phyloP scores from a whole-genome alignment of 2,888 invertebrate genomes.

The Ptychoptera contaminata region DNA sequence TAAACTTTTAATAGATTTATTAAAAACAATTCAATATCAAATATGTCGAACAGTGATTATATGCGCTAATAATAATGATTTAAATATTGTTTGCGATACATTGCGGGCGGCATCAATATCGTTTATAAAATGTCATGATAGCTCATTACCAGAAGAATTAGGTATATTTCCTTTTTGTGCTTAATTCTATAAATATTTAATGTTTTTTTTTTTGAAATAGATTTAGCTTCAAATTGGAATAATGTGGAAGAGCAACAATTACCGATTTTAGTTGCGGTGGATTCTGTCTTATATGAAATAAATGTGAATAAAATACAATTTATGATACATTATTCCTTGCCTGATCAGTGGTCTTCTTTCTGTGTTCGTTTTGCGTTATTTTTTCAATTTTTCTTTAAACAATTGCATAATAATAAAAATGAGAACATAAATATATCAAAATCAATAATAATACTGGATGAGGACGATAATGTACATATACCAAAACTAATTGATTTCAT shows the following conservation, averaged over 20 bases:
- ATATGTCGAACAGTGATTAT: conserved; percentile 42
- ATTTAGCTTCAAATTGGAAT: conserved; percentile 7
- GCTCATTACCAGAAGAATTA: conserved; percentile 8
- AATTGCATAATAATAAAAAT: not conserved
- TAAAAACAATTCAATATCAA: conserved; percentile 31
- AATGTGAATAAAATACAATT: conserved; percentile 46
- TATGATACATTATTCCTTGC: conserved; percentile 57
- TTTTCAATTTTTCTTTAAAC: conserved; percentile 32
- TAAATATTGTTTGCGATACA: conserved; percentile 25
- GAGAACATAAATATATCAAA: conserved; percentile 16
- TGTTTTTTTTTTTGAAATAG: conserved; percentile 2
- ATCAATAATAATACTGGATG: conserved; percentile 41
- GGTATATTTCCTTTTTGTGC: conserved; percentile 2
- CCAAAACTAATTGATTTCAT: conserved; percentile 44
- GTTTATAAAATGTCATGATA: conserved; percentile 1
- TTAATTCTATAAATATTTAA: not conserved
- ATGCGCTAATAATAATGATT: conserved; percentile 41
- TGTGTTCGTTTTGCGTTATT: conserved; percentile 51
- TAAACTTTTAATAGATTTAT: conserved; percentile 31
- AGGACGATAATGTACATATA: conserved; percentile 39
- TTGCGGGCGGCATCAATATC: conserved; percentile 14
- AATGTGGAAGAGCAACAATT: not conserved
- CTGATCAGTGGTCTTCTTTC: conserved; percentile 47
- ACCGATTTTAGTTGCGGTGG: conserved; percentile 50
- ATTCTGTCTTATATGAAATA: conserved; percentile 43